A percentile compares a stretch with the other conserved stretches of the same genome.
Evolutionary conservation across 2,797 vertebrate genomes (phyloP).

Genomic region (Pseudomugil gertrudae): DNA sequence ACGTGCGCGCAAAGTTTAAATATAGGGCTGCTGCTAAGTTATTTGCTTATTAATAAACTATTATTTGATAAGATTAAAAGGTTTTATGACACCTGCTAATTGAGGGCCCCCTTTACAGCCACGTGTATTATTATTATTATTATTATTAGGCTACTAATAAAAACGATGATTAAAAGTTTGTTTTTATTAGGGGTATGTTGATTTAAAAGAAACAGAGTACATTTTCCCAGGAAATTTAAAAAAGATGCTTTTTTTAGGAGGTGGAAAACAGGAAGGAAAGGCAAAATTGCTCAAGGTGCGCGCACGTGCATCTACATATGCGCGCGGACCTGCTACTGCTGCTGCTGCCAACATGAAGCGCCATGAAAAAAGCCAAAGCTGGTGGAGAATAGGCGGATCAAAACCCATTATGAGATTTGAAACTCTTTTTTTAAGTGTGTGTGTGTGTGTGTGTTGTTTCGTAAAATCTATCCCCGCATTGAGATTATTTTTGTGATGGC

Average conservation of each 20-base stretch:
- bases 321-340: neutral
- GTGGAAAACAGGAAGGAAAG: neutral
- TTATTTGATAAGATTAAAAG: neutral
- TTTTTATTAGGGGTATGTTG: neutral
- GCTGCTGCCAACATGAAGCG: conserved; percentile 59
- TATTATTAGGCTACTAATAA: neutral
- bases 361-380: conserved; percentile 63
- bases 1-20: neutral
- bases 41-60: neutral
- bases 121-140: neutral
- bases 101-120: conserved; percentile 13
- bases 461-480: conserved; percentile 39
- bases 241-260: neutral
- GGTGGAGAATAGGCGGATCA: conserved; percentile 65
- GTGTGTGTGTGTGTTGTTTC: conserved; percentile 4
- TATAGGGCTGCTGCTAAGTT: neutral
- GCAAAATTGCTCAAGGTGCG: neutral
- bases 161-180: neutral
- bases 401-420: conserved; percentile 71
- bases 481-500: conserved; percentile 34
- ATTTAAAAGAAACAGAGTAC: neutral
- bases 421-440: conserved; percentile 39
- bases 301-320: neutral
- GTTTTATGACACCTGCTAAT: neutral
- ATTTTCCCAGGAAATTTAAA: neutral